phyloP scores from a whole-genome alignment of 2,797 vertebrate genomes.

The Syndactyla subalaris region DNA sequence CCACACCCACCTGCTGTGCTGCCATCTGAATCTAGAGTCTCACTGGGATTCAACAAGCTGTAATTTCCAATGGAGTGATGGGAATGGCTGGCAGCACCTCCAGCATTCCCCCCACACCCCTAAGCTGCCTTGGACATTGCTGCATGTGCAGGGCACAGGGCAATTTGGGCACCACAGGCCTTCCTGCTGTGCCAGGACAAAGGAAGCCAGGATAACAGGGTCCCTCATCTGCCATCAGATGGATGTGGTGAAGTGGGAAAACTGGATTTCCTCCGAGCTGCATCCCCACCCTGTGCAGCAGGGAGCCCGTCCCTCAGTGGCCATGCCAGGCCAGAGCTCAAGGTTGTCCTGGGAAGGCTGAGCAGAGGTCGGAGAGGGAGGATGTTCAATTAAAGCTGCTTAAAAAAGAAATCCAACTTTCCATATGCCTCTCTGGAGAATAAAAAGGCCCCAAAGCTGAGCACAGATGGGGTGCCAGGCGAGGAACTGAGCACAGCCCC shows the following conservation, averaged over 20 bases:
- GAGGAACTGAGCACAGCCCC: not conserved
- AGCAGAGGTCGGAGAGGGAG: not conserved
- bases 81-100: too few species aligned
- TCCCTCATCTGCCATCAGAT: rapidly evolving
- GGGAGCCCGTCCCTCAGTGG: rapidly evolving
- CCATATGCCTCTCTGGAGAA: constrained; percentile 18
- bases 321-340: not conserved
- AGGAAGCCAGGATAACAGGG: rapidly evolving
- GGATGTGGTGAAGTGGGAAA: rapidly evolving
- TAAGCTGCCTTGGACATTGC: not conserved
- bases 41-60: rapidly evolving
- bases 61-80: not conserved
- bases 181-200: not conserved
- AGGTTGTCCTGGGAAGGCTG: constrained; percentile 31
- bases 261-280: not conserved
- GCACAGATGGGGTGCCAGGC: not conserved
- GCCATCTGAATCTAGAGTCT: not conserved
- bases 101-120: too few species aligned
- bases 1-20: not conserved
- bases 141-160: rapidly evolving
- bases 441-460: not conserved
- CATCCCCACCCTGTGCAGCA: rapidly evolving
- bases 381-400: constrained; percentile 69
- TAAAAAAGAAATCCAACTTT: constrained; percentile 63
- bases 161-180: rapidly evolving